Evolutionary conservation across 2,888 invertebrate genomes (phyloP).

Genomic region (Eupithecia pulchellata): DNA sequence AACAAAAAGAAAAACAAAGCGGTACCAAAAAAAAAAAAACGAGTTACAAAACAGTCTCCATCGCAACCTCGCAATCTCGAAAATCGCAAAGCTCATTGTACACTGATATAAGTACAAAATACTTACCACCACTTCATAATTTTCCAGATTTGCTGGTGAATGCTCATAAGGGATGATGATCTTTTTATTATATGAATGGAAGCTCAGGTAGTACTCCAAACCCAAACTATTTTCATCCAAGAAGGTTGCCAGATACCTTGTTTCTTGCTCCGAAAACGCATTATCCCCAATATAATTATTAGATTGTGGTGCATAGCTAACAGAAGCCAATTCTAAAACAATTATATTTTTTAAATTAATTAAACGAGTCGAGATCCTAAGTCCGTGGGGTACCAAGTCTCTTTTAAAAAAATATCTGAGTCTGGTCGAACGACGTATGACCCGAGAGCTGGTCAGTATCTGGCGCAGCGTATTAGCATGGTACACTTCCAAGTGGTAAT

Average conservation of each 20-base stretch:
- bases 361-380: not conserved
- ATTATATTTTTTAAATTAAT: not conserved
- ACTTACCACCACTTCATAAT: not conserved
- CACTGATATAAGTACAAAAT: no score
- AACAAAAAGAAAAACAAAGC: no score
- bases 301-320: not conserved
- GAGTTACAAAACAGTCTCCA: no score
- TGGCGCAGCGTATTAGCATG: no score
- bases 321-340: not conserved
- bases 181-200: not conserved
- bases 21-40: no score
- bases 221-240: not conserved
- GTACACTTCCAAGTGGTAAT: no score
- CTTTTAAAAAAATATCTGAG: no score
- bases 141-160: not conserved
- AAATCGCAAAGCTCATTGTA: no score
- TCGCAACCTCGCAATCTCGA: no score
- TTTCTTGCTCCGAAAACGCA: not conserved
- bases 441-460: no score
- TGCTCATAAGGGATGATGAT: not conserved
- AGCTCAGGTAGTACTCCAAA: not conserved
- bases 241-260: not conserved
- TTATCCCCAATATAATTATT: not conserved
- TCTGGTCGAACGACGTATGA: no score
- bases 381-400: no score